Conservation (phyloP, 1,140 invertebrate genomes). For the Drosophila rhopaloa region DNA sequence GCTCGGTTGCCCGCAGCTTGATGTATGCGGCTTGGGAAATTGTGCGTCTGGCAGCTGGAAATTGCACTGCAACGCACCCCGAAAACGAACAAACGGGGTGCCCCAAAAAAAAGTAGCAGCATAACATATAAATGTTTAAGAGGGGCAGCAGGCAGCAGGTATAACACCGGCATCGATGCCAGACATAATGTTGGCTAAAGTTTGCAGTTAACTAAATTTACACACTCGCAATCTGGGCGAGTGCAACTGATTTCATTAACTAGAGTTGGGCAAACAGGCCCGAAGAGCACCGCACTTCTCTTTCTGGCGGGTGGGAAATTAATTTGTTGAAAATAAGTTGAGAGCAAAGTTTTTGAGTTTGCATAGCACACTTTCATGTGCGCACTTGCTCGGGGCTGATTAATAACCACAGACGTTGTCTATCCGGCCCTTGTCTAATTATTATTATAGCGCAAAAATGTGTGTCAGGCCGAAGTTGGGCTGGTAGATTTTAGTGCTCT, state of each 20-base stretch:
- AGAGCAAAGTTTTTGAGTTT: constrained; percentile 66
- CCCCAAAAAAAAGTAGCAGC: constrained; percentile 24
- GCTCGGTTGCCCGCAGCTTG: constrained; percentile 27
- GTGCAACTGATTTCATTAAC: constrained; percentile 83
- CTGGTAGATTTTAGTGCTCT: constrained; percentile 28
- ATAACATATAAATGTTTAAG: constrained; percentile 45
- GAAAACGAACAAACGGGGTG: not conserved
- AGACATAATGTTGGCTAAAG: constrained; percentile 64
- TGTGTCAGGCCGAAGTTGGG: constrained; percentile 18
- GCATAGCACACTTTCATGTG: constrained; percentile 42
- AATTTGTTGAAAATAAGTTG: constrained; percentile 84
- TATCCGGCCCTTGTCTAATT: constrained; percentile 34
- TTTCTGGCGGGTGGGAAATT: constrained; percentile 65
- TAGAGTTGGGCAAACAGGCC: constrained; percentile 70
- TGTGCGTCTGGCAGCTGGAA: constrained; percentile 73
- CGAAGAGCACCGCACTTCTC: constrained; percentile 1
- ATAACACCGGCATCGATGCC: constrained; percentile 52
- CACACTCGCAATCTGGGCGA: constrained; percentile 66
- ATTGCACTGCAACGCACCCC: constrained; percentile 60
- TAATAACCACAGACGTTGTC: constrained; percentile 56
- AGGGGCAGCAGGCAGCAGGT: constrained; percentile 17
- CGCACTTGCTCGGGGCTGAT: constrained; percentile 44
- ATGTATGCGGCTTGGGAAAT: constrained; percentile 46
- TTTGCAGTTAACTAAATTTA: constrained; percentile 76
- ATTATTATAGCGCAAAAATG: constrained; percentile 61